Evolutionary conservation across 1,140 invertebrate species (phyloP), one percentile per base, ranked within the genome.

Genomic region (Heliconius melpomene): DNA sequence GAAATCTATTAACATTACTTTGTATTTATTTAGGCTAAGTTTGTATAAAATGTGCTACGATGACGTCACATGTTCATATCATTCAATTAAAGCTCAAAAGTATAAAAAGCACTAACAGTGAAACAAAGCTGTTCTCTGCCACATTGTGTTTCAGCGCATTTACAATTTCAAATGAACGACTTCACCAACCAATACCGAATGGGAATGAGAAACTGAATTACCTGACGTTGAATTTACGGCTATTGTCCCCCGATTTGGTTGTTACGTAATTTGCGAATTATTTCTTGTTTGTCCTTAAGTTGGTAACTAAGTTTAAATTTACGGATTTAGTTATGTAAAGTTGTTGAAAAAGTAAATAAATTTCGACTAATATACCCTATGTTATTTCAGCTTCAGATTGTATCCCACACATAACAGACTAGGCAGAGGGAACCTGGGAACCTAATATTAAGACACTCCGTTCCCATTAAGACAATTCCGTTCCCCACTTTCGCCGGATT

Each of bases 201-300:
- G 60, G 60, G 13, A 66, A 26, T 29, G 60, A 66, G 60, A 66
- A 66, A 66, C 26, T 26, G 26, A 66, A 66, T 66, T 66, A 66
- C 26, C 60, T 26, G n/a, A 8, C 13, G 26, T 29, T 66, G 26
- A 66, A 66, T 29, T 66, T 66, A 66, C 60, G 26, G 23, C 60
- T 11, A 66, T 66, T 66, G 60, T 66, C 60, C 23, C 60, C 7
- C n/a, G 20, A n/a, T 57, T 57, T 57, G 54, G n/a, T 66, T 29
- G 60, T 66, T 66, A 66, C 60, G 60, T 29, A 29, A 66, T 66
- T 66, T 13, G 7, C 60, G 40, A 46, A 46, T 26, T 23, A 66
- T 66, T 26, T 23, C 23, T 66, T 66, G 26, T 29, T 66, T 13
- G 60, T 26, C 1, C 26, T 11, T 5, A 66, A 66, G 26, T 66